A percentile compares a stretch with the other conserved stretches of the same genome.
These are phyloP conservation scores for Andrena bicolor DNA, from an alignment of 2,888 invertebrate species.

Conservation along the genomic window DNA sequence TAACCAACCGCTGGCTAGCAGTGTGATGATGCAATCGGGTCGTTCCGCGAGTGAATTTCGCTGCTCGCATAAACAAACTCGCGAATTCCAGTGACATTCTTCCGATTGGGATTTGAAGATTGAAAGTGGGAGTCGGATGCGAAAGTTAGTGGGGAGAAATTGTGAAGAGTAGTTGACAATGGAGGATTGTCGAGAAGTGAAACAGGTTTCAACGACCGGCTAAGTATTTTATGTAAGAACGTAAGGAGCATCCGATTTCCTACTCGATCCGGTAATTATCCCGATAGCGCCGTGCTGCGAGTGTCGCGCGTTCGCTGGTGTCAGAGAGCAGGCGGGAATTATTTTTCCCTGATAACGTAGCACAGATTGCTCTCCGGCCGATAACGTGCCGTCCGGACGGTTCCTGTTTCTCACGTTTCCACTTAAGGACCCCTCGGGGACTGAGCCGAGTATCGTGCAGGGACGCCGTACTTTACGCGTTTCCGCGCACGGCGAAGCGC, in stretches of 20 bases:
- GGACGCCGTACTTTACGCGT: slow-evolving; percentile 37
- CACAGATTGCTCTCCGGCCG: slow-evolving; percentile 35
- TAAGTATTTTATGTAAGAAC: slow-evolving; percentile 1
- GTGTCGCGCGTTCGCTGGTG: slow-evolving; percentile 19
- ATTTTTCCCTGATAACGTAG: slow-evolving; percentile 58
- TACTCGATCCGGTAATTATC: slow-evolving; percentile 27
- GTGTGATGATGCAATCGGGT: background rate
- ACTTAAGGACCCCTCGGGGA: slow-evolving; percentile 43
- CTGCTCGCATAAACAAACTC: background rate
- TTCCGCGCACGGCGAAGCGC: slow-evolving; percentile 25
- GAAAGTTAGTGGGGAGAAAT: no score
- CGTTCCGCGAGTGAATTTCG: background rate
- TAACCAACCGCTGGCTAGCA: background rate
- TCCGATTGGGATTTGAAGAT: no score
- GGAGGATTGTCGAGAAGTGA: no score
- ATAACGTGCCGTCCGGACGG: slow-evolving; percentile 32
- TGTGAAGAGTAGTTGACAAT: no score
- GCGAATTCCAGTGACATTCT: no score
- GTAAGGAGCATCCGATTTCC: background rate
- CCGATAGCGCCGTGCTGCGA: background rate
- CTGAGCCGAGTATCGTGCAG: slow-evolving; percentile 26
- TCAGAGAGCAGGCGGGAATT: slow-evolving; percentile 47
- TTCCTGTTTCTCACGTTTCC: slow-evolving; percentile 66
- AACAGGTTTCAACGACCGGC: no score
- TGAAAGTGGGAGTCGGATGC: no score